Conservation (phyloP, 2,797 vertebrate species). For the Psittacula echo region DNA sequence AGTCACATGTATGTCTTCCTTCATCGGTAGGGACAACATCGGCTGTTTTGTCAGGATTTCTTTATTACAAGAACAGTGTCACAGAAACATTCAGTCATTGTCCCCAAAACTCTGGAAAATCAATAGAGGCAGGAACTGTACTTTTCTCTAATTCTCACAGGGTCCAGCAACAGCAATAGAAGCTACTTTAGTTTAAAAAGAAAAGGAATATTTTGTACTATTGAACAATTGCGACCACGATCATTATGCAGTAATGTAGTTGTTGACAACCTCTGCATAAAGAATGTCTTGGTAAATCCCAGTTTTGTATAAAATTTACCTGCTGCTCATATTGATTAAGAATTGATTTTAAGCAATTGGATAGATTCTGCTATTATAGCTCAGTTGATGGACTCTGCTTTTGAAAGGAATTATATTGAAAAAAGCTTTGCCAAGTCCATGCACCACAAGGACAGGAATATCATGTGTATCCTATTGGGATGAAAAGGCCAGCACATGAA, state of each 20-base stretch:
- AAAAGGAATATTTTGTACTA: background rate
- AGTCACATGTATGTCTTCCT: background rate
- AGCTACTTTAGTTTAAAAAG: background rate
- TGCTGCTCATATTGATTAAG: background rate
- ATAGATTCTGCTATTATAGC: background rate
- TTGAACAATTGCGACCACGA: background rate
- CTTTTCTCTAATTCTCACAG: background rate
- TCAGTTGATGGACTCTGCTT: background rate
- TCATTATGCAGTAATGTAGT: background rate
- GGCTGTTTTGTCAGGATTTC: background rate
- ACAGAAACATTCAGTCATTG: background rate
- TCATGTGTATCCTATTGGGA: background rate
- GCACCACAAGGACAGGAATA: background rate
- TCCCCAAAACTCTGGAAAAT: background rate
- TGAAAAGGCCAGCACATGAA: background rate
- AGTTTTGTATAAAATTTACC: background rate
- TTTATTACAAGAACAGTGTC: background rate
- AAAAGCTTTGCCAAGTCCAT: background rate
- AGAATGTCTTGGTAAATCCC: background rate
- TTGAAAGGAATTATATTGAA: background rate
- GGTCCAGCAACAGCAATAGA: background rate
- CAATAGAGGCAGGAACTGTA: background rate
- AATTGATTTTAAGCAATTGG: background rate
- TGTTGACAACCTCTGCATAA: background rate
- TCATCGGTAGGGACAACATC: background rate